Percentiles rank a stretch among this genome's conserved stretches.
These are phyloP conservation scores for Aphelenchoides avenae DNA, from an alignment of 1,140 invertebrate genomes.

Conservation along the genomic window DNA sequence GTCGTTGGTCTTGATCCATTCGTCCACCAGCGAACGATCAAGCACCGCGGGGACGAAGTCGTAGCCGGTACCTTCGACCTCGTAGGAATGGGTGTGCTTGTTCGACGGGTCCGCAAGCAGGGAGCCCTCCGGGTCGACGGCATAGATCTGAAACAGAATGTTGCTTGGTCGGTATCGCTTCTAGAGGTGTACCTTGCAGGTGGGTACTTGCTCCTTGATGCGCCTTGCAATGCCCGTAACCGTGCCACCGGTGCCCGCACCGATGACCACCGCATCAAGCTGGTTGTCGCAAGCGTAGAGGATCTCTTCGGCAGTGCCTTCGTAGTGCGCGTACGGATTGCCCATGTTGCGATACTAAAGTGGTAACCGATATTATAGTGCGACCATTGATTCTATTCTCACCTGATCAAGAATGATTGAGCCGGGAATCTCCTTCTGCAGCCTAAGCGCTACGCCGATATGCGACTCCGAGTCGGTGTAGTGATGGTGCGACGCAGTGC, in stretches of 20 bases:
- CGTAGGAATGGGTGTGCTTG: slow-evolving; percentile 68
- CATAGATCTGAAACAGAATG: slow-evolving; percentile 67
- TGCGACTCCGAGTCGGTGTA: slow-evolving; percentile 84
- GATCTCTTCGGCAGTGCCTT: slow-evolving; percentile 74
- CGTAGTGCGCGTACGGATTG: slow-evolving; percentile 89
- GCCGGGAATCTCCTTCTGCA: slow-evolving; percentile 81
- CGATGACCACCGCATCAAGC: slow-evolving; percentile 70
- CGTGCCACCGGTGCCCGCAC: slow-evolving; percentile 85
- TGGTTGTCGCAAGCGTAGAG: slow-evolving; percentile 73
- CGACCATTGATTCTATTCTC: slow-evolving; percentile 29
- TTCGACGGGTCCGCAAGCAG: slow-evolving; percentile 76
- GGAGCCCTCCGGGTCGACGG: slow-evolving; percentile 81
- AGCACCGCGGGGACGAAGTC: too few relatives aligned
- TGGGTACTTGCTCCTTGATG: slow-evolving; percentile 72
- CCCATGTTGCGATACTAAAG: slow-evolving; percentile 77
- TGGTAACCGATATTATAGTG: too few relatives aligned
- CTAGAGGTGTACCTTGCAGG: slow-evolving; percentile 61
- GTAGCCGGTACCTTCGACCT: slow-evolving; percentile 81
- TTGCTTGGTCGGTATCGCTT: background rate
- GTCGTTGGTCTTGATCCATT: too few relatives aligned
- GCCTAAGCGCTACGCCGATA: slow-evolving; percentile 78
- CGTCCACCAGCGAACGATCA: too few relatives aligned
- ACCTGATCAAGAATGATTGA: slow-evolving; percentile 91
- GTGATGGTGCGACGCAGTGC: slow-evolving; percentile 84
- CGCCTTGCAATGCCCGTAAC: slow-evolving; percentile 76